Conservation (phyloP, 2,113 vertebrate species). For the Hoplias malabaricus region DNA sequence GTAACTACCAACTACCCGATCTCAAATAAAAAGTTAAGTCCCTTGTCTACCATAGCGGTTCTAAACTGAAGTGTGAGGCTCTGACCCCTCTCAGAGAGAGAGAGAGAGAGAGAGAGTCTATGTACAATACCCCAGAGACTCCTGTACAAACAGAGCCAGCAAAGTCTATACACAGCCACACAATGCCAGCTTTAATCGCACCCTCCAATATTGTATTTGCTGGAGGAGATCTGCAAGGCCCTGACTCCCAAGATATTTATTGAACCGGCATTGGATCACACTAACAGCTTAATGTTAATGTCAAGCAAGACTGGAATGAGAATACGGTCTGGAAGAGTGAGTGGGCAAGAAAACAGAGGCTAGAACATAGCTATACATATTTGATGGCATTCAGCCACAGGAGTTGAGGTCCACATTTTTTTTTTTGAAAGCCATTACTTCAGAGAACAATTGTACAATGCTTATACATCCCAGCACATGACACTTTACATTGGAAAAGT, state of each 20-base stretch:
- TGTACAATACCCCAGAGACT: conserved; percentile 8
- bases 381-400: too few relatives aligned
- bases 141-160: conserved; percentile 33
- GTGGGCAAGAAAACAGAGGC: neutral
- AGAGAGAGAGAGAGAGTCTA: neutral
- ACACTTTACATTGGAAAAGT: too few relatives aligned
- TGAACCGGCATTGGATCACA: conserved; percentile 48
- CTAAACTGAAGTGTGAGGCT: neutral
- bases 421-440: too few relatives aligned
- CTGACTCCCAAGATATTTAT: conserved; percentile 53
- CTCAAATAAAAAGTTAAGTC: too few relatives aligned
- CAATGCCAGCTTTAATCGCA: conserved; percentile 57
- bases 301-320: neutral
- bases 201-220: conserved; percentile 59
- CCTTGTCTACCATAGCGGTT: neutral
- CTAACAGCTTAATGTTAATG: conserved; percentile 54
- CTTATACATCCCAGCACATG: too few relatives aligned
- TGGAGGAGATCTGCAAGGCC: conserved; percentile 33
- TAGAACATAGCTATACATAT: too few relatives aligned
- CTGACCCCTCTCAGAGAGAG: neutral
- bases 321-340: neutral
- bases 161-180: conserved; percentile 53
- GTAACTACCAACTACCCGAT: too few relatives aligned
- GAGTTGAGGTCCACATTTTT: too few relatives aligned
- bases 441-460: too few relatives aligned